Base-by-base conservation (phyloP, 1,140 invertebrate species). In the Zaprionus tsacasi region DNA sequence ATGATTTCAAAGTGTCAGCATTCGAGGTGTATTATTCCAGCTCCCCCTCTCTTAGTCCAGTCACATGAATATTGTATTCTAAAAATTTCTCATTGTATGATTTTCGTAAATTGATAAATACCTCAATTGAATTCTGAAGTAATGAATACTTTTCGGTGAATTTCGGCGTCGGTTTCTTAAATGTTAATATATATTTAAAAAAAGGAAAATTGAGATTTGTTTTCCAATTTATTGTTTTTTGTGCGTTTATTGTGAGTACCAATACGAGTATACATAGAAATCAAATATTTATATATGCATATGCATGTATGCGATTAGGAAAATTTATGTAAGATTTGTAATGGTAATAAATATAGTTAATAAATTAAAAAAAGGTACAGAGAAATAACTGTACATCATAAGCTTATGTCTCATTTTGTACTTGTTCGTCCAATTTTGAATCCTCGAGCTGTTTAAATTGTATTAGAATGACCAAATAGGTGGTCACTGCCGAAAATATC, bases 401-500 rank as follows among this genome's bases (percentile, higher is more conserved):
- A 8, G 13, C 59, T 50, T 43, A 71, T 13, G 52, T 40, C 45
- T 65, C 17, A 48, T 27, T 43, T 12, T 56, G 43, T 35, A 54
- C 40, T 55, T 69, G 70, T 57, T 91, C 88, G 7, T 90, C 91
- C 25, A 70, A 17, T 60, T 92, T 92, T 0, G 91, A 91, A 54
- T 92, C 91, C 50, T 92, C 91, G 6, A 92, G 72, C 68, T 92
- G 91, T 52, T 92, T 92, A 11, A 92, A 92, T 43, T 92, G 91
- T 57, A 92, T 92, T 30, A 92, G 73, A 35, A 92, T 92, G 4
- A 92, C 91, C 71, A 92, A 58, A 59, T 92, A 92, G 0, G 91
- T 92, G 52, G 91, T 92, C 0, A 92, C 91, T 12, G 91, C 91
- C 7, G 91, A 92, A 59, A 92, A 91, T n/a, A 92, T 92, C 91